Conservation (phyloP, 2,113 vertebrate genomes). For the Poeciliopsis retropinna region DNA sequence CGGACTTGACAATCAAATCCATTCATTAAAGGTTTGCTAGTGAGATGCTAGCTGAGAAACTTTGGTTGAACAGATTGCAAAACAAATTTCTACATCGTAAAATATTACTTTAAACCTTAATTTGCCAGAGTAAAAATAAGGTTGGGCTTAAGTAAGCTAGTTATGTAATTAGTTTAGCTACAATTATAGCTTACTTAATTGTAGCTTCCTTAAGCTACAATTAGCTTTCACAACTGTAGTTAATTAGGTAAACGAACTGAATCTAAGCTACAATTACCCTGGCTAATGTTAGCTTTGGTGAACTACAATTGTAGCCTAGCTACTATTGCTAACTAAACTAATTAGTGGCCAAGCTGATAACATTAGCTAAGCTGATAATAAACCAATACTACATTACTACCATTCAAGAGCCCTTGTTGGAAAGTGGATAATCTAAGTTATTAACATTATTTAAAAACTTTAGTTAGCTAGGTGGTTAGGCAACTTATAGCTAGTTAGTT, state of each 20-base stretch:
- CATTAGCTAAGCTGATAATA: background rate
- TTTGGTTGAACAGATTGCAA: no score
- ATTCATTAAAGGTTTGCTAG: no score
- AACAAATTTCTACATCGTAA: background rate
- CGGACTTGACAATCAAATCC: no score
- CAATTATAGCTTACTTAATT: no score
- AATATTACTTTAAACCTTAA: background rate
- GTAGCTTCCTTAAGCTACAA: no score
- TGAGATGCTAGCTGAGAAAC: no score
- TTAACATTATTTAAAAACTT: background rate
- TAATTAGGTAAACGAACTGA: no score
- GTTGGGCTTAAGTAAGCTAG: background rate
- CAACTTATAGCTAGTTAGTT: background rate
- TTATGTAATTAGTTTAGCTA: no score
- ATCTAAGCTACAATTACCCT: no score
- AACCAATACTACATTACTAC: background rate
- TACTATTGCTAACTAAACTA: background rate
- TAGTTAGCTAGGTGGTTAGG: background rate
- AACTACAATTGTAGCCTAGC: no score
- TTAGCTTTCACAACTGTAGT: no score
- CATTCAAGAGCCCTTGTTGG: background rate
- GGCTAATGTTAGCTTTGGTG: no score
- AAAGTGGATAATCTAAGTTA: background rate
- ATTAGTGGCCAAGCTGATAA: background rate
- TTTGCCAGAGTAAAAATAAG: background rate